Percentiles rank a stretch among this genome's conserved stretches.
phyloP scores from a whole-genome alignment of 2,888 invertebrate genomes.

The Ceramica pisi region DNA sequence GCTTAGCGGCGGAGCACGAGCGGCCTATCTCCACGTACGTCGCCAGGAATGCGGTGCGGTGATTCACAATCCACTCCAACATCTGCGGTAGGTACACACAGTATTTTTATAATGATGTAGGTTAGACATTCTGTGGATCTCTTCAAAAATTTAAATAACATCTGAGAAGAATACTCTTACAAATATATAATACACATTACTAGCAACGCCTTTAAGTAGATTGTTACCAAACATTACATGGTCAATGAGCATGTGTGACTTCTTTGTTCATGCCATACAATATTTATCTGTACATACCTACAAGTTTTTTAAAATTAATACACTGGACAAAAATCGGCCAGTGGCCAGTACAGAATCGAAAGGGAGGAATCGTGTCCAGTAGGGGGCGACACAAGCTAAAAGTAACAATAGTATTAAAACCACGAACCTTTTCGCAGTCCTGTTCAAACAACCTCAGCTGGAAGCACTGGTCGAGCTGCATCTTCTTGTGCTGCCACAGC shows the following conservation, averaged over 20 bases:
- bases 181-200: background rate
- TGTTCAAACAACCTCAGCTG: slow-evolving; percentile 98
- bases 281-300: no score
- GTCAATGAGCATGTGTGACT: no score
- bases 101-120: slow-evolving; percentile 6
- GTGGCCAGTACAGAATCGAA: no score
- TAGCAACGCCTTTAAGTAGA: no score
- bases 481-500: slow-evolving; percentile 98
- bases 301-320: no score
- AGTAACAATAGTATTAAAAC: background rate
- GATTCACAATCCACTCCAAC: slow-evolving; percentile 99
- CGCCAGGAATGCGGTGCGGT: slow-evolving; percentile 97
- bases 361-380: no score
- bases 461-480: slow-evolving; percentile 98
- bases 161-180: no score
- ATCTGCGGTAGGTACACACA: slow-evolving; percentile 91
- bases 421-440: slow-evolving; percentile 97
- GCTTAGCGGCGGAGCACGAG: slow-evolving; percentile 97
- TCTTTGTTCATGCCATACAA: no score
- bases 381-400: no score
- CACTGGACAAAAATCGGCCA: no score
- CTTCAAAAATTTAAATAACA: background rate
- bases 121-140: background rate
- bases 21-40: slow-evolving; percentile 99
- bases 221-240: no score